These are phyloP conservation scores for Diplodus puntazzo DNA, from an alignment of 2,797 vertebrate species.

Conservation along the genomic window DNA sequence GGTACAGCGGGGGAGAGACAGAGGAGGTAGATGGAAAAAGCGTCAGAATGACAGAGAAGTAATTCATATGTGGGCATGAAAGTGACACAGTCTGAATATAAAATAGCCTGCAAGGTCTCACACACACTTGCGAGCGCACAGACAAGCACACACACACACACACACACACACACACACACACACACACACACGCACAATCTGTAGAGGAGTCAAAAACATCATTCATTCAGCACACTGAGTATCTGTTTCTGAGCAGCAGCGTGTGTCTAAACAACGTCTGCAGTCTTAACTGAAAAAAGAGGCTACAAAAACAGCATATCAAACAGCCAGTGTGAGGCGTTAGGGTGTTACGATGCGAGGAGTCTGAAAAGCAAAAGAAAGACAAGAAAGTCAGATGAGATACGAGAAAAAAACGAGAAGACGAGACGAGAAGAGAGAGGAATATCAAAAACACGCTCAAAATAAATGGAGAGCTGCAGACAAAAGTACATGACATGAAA, in stretches of 20 bases:
- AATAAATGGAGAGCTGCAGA: slow-evolving; percentile 9
- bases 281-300: slow-evolving; percentile 29
- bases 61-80: slow-evolving; percentile 70
- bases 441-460: slow-evolving; percentile 14
- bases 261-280: slow-evolving; percentile 45
- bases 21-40: slow-evolving; percentile 52
- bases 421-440: slow-evolving; percentile 4
- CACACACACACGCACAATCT: slow-evolving; percentile 25
- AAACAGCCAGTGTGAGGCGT: slow-evolving; percentile 30
- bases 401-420: slow-evolving; percentile 16
- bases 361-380: slow-evolving; percentile 34
- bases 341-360: slow-evolving; percentile 24
- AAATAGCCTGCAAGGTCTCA: slow-evolving; percentile 56
- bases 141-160: not conserved
- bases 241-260: slow-evolving; percentile 33
- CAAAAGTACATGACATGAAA: slow-evolving; percentile 16
- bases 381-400: slow-evolving; percentile 6
- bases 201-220: slow-evolving; percentile 42
- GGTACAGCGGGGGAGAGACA: slow-evolving; percentile 42
- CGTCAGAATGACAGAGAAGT: slow-evolving; percentile 56
- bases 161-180: slow-evolving; percentile 8
- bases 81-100: slow-evolving; percentile 64
- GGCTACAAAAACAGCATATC: slow-evolving; percentile 34
- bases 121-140: slow-evolving; percentile 39
- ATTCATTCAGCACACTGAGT: slow-evolving; percentile 48